Evolutionary conservation across 2,113 vertebrate genomes (phyloP).

Genomic region (Oxyura jamaicensis): DNA sequence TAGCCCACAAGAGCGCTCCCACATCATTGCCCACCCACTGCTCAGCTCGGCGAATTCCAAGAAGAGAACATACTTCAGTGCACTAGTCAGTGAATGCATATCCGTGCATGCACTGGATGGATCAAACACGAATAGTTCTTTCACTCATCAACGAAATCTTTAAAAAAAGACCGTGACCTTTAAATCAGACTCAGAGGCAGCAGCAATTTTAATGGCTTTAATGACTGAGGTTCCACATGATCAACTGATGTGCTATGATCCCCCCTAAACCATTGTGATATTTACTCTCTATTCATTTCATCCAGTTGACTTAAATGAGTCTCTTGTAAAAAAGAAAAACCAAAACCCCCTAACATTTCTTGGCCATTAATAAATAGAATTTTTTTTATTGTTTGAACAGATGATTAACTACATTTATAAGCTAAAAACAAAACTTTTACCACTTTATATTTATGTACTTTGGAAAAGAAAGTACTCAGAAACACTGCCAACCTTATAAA

Average conservation of each 20-base stretch:
- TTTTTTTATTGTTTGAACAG: constrained; percentile 57
- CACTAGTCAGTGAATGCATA: rapidly evolving
- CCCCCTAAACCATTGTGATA: background rate
- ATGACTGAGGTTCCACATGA: background rate
- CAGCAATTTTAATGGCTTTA: background rate
- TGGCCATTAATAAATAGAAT: constrained; percentile 50
- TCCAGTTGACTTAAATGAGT: constrained; percentile 4
- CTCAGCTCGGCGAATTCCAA: background rate
- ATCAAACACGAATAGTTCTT: background rate
- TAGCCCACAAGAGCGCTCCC: background rate
- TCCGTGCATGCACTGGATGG: background rate
- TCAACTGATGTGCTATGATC: background rate
- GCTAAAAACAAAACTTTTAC: constrained; percentile 59
- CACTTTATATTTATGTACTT: constrained; percentile 49
- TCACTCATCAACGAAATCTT: background rate
- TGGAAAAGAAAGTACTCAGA: constrained; percentile 56
- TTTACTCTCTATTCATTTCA: constrained; percentile 25
- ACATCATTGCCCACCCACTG: constrained; percentile 45
- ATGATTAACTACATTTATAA: constrained; percentile 60
- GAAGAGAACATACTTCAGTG: background rate
- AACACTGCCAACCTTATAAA: constrained; percentile 48
- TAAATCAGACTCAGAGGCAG: constrained; percentile 7
- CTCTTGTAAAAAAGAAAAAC: constrained; percentile 11
- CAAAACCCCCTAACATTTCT: background rate
- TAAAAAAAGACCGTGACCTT: constrained; percentile 45